Conservation (phyloP, 64 coral and sea anemone species). For the Exaiptasia diaphana region DNA sequence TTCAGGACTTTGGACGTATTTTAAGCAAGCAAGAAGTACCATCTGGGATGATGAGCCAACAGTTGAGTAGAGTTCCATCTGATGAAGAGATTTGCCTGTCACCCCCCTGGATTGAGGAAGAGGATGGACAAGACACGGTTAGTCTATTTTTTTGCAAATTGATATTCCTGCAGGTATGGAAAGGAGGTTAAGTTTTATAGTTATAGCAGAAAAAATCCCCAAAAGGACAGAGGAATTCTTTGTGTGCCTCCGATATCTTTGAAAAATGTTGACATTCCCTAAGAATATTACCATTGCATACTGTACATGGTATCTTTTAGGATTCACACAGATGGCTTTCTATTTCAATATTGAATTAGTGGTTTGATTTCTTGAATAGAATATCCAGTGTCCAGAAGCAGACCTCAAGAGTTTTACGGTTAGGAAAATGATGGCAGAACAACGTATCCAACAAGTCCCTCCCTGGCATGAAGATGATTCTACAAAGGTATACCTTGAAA, state of each 20-base stretch:
- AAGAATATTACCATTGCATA: too few species aligned
- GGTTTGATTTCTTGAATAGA: neutral
- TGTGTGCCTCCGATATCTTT: too few species aligned
- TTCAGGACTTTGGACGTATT: constrained; percentile 81
- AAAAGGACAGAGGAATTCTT: too few species aligned
- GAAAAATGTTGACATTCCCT: too few species aligned
- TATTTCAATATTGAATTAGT: too few species aligned
- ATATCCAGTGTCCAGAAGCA: constrained; percentile 5
- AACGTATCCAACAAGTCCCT: constrained; percentile 61
- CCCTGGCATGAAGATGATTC: constrained; percentile 78
- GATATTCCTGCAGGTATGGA: too few species aligned
- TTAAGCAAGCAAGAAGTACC: constrained; percentile 74
- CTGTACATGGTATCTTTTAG: too few species aligned
- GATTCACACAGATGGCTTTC: too few species aligned
- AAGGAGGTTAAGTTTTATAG: too few species aligned
- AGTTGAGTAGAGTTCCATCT: constrained; percentile 85
- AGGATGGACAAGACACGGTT: constrained; percentile 81
- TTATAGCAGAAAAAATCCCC: too few species aligned
- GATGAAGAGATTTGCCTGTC: constrained; percentile 94
- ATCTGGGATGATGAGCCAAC: constrained; percentile 78
- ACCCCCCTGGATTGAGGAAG: constrained; percentile 85
- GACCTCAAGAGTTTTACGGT: constrained; percentile 72
- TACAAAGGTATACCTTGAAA: constrained; percentile 68
- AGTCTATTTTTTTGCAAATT: constrained; percentile 16
- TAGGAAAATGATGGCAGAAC: constrained; percentile 81